Evolutionary conservation across 2,888 invertebrate genomes (phyloP).

Genomic region (Brassicogethes aeneus): DNA sequence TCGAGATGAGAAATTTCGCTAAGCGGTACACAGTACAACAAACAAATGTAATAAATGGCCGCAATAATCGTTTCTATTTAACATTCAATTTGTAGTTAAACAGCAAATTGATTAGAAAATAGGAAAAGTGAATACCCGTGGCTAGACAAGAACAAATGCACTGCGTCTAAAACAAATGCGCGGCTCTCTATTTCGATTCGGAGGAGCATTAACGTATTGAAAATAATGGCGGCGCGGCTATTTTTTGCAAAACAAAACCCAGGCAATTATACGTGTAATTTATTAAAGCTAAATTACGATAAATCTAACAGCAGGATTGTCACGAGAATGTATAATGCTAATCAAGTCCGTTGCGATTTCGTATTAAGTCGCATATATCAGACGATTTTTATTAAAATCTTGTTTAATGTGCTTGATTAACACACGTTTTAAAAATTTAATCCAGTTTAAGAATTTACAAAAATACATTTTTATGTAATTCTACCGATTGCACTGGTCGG

Average conservation of each 20-base stretch:
- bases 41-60: no score
- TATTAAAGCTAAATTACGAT: not conserved
- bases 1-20: no score
- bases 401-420: no score
- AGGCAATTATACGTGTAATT: not conserved
- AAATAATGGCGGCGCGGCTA: not conserved
- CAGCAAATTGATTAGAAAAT: not conserved
- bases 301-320: not conserved
- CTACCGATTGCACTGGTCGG: no score
- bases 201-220: not conserved
- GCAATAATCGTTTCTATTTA: no score
- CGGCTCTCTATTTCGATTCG: not conserved
- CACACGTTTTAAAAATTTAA: no score
- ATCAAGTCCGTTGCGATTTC: not conserved
- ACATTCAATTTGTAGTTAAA: no score
- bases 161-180: not conserved
- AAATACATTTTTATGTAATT: no score
- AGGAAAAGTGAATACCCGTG: not conserved
- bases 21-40: no score
- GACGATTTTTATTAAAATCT: not conserved
- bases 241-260: not conserved
- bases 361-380: not conserved
- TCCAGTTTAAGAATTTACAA: no score
- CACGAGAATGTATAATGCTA: not conserved
- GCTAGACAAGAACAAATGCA: not conserved